Evolutionary conservation across 2,888 invertebrate species (phyloP), one percentile per base, ranked within the genome.

Genomic region (Lasius fuliginosus): DNA sequence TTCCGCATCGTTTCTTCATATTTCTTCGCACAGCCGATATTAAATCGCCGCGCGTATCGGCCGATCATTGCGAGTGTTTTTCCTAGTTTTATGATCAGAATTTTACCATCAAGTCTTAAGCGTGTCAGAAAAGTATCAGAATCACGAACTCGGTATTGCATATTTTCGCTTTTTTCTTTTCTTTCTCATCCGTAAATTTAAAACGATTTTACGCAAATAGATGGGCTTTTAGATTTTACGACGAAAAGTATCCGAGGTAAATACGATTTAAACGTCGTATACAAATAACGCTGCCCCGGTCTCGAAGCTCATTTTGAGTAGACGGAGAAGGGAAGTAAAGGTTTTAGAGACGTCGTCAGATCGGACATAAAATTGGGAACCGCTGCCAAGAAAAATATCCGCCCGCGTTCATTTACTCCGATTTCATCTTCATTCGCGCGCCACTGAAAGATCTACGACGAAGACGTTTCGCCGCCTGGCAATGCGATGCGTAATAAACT

Each of bases 401-500:
- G 33, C 30, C 46, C 69, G 82, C 71, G 60, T 40, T 69, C 62
- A 77, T 77, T 83, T 77, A 74, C 77, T 62, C 49, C 68, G 60
- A 49, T 77, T 67, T 56, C 65, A 69, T 18, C 40, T 73, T 58
- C 64, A n/a, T 74, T 49, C 53, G 65, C 79, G 53, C 36, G 9
- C 18, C 64, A 36, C 62, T 83, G 85, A 83, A 85, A 88, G 88
- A 90, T 88, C 89, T 92, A 93, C 92, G 94, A 93, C 92, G 12
- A 40, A 77, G 56, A 68, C 30, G 58, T 33, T 33, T 79, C 33
- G 33, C 73, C 56, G 23, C 56, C 12, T 33, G 75, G 53, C 49
- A 33, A 18, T 30, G 23, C 23, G 33, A 15, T n/a, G 33, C 42
- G 73, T 15, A 46, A 60, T 60, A 73, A 73, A 71, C 12, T 46